Evolutionary conservation across 2,113 vertebrate genomes (phyloP), one percentile per base, ranked within the genome.

Genomic region (Tragulus kanchil): DNA sequence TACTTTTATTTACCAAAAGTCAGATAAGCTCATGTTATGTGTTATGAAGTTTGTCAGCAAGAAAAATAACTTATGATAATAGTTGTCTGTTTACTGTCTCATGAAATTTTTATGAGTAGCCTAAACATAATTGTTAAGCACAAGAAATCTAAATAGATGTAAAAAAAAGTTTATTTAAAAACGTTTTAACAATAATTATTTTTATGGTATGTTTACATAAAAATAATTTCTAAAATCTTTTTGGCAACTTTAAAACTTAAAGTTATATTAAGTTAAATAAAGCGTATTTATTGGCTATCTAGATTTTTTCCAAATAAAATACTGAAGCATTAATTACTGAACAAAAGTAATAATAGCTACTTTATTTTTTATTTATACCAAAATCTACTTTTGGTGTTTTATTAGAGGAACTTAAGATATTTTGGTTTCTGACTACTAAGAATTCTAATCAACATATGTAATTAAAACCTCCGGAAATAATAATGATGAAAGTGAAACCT

Each of bases 201-300:
- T 25, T 58, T 82, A 69, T 67, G 26, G 25, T 91, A 67, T 67
- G 5, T 69, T 17, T 58, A 69, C 50, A 58, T 69, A 58, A 91
- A 90, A 67, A 82, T 48, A 36, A 3, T 89, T 77, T 25, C 56
- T 28, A 62, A 77, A 77, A 25, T 77, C 69, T 77, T 61, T 89
- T 89, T 56, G 42, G 42, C 77, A 77, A 89, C 17, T 69, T 91
- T 50, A 91, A 91, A 91, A 8, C 36, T 58, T 16, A n/a, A 90
- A 31, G 26, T 69, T 82, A 48, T 16, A 69, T 48, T n/a, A 16
- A 52, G 31, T 82, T 82, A 82, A 82, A 56, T 69, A 42, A 59
- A 69, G 13, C 54, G 13, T 81, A 90, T 89, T 78, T 6, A 14
- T 54, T 42, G 61, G 64, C 1, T 58, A 10, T 58, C 50, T 69